phyloP scores from a whole-genome alignment of 2,888 invertebrate genomes.

The Rapana venosa region DNA sequence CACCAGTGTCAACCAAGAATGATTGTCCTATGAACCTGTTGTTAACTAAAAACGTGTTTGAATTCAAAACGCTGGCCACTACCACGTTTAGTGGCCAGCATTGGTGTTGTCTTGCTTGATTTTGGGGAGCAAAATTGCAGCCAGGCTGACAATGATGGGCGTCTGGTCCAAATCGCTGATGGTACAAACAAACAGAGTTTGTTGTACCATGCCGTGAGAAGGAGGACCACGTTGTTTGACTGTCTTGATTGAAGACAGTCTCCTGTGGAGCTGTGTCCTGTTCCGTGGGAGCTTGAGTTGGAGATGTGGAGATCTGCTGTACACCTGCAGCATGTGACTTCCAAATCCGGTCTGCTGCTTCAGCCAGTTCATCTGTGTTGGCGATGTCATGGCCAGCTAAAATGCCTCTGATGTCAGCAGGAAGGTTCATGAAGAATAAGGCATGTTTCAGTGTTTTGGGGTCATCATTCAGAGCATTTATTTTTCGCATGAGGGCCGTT shows the following conservation, averaged over 20 bases:
- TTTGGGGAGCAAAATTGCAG: conserved; percentile 18
- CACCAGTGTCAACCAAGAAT: conserved; percentile 24
- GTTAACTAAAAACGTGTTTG: conserved; percentile 32
- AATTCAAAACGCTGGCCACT: conserved; percentile 27
- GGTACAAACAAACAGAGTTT: conserved; percentile 10
- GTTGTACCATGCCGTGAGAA: conserved; percentile 26
- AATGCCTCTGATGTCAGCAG: no score
- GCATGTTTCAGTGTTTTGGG: no score
- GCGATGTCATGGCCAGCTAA: no score
- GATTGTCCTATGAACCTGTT: background rate
- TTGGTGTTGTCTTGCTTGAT: conserved; percentile 11
- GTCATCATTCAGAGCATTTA: background rate
- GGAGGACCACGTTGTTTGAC: conserved; percentile 19
- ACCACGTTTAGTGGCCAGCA: conserved; percentile 36
- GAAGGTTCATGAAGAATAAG: no score
- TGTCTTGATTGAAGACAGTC: conserved; percentile 14
- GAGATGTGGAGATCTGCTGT: conserved; percentile 17
- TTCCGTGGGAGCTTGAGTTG: background rate
- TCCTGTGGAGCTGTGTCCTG: background rate
- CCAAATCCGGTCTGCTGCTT: conserved; percentile 39
- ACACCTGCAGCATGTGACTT: conserved; percentile 16
- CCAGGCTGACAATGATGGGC: background rate
- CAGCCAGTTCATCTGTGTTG: conserved; percentile 33
- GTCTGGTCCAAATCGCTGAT: conserved; percentile 23
- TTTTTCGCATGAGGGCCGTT: conserved; percentile 5